Evolutionary conservation across 2,888 invertebrate species (phyloP).

Genomic region (Parascotia fuliginaria): DNA sequence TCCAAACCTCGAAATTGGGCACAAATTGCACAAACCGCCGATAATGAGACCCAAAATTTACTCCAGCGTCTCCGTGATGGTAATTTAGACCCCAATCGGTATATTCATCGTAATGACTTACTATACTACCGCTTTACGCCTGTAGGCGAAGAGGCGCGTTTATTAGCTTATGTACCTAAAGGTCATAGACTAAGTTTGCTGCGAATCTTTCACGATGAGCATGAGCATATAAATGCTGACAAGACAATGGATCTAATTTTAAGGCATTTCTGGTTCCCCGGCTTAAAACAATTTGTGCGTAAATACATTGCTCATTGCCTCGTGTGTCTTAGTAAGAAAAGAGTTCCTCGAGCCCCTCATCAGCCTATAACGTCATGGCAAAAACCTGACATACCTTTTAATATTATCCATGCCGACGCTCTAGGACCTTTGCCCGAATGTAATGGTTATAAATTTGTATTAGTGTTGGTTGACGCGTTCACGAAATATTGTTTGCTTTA

Average conservation of each 20-base stretch:
- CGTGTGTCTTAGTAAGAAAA: slow-evolving; percentile 24
- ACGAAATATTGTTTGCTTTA: not conserved
- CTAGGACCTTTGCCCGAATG: not conserved
- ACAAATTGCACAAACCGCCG: not conserved
- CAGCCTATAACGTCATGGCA: slow-evolving; percentile 1
- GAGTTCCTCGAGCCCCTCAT: slow-evolving; percentile 7
- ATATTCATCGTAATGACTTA: slow-evolving; percentile 1
- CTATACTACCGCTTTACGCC: slow-evolving; percentile 12
- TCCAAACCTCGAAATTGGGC: slow-evolving; percentile 26
- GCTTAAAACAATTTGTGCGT: slow-evolving; percentile 17
- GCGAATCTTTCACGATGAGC: slow-evolving; percentile 41
- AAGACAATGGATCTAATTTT: slow-evolving; percentile 28
- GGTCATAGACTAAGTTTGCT: too few relatives aligned
- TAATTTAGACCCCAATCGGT: not conserved
- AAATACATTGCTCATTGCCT: slow-evolving; percentile 34
- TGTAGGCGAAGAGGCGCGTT: slow-evolving; percentile 27
- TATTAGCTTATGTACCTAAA: too few relatives aligned
- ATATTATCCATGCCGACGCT: not conserved
- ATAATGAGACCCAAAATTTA: not conserved
- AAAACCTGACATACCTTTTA: not conserved
- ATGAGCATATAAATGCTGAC: slow-evolving; percentile 25
- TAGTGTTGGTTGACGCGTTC: not conserved
- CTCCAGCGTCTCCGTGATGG: not conserved
- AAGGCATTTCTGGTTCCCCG: slow-evolving; percentile 40
- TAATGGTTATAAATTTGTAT: not conserved